These are phyloP conservation scores for Platyrinchus mystaceus DNA, from an alignment of 2,797 vertebrate species.

Conservation along the genomic window DNA sequence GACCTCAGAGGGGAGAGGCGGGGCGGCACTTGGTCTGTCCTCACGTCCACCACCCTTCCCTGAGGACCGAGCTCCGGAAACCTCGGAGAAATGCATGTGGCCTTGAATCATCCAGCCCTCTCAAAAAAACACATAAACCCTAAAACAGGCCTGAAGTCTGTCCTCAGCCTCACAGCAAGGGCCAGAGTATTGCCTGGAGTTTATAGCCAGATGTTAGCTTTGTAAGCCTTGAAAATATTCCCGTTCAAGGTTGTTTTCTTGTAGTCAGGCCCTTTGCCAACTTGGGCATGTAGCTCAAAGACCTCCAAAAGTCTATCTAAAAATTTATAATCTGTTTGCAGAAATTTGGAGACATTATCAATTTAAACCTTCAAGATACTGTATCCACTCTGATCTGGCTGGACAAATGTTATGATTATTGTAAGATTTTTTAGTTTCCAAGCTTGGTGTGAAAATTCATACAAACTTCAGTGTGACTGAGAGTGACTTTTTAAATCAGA, in stretches of 20 bases:
- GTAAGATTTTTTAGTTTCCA: neutral
- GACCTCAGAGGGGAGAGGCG: neutral
- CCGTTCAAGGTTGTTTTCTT: neutral
- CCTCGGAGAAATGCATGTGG: neutral
- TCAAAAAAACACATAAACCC: neutral
- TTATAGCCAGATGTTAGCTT: slow-evolving; percentile 3
- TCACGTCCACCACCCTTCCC: neutral
- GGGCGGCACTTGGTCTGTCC: fast-evolving
- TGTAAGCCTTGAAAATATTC: slow-evolving; percentile 19
- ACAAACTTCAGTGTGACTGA: neutral
- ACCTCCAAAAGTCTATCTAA: neutral
- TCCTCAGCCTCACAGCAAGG: slow-evolving; percentile 8
- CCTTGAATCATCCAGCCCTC: neutral
- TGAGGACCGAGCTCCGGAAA: neutral
- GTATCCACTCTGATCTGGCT: neutral
- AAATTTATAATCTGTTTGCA: neutral
- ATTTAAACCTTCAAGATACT: neutral
- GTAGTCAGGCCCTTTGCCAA: neutral
- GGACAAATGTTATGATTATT: neutral
- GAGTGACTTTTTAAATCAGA: neutral
- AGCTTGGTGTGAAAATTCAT: neutral
- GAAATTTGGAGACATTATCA: neutral
- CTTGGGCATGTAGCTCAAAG: neutral
- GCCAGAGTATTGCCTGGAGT: neutral
- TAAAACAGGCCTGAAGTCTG: neutral